Evolutionary conservation across 2,797 vertebrate species (phyloP).

Genomic region (Gallirallus australis): DNA sequence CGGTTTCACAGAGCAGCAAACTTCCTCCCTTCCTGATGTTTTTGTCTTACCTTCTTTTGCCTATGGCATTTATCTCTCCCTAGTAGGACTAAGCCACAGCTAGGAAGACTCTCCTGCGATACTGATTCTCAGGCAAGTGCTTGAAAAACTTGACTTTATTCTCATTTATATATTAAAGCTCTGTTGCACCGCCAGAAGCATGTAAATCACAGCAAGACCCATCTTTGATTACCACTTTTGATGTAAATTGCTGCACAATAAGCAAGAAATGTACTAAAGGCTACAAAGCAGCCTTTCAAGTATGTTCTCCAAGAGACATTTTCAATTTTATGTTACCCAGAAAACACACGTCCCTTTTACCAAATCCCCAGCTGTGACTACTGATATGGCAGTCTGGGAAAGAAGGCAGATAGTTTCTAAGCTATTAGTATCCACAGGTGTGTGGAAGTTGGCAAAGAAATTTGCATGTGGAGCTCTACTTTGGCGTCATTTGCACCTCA

Average conservation of each 20-base stretch:
- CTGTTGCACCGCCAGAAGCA: not conserved
- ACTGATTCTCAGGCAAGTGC: not conserved
- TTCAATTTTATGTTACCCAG: not conserved
- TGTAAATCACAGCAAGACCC: not conserved
- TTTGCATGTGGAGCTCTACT: not conserved
- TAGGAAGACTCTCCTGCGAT: not conserved
- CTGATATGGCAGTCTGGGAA: not conserved
- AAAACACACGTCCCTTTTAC: not conserved
- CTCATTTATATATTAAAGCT: not conserved
- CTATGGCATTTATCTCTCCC: not conserved
- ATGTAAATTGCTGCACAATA: conserved; percentile 19
- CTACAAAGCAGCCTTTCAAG: conserved; percentile 1
- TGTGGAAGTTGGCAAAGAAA: not conserved
- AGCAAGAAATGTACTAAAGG: conserved; percentile 1
- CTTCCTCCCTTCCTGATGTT: not conserved
- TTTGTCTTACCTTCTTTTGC: not conserved
- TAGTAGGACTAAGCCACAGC: not conserved
- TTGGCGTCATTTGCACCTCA: not conserved
- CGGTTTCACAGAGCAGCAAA: not conserved
- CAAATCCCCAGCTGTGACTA: not conserved
- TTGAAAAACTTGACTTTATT: conserved; percentile 5
- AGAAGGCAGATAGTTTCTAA: not conserved
- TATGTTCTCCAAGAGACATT: not conserved
- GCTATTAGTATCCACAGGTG: not conserved
- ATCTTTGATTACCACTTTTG: not conserved